Percentiles rank a stretch among this genome's conserved stretches.
Evolutionary conservation across 2,797 vertebrate genomes (phyloP).

Genomic region (Chrosomus eos): DNA sequence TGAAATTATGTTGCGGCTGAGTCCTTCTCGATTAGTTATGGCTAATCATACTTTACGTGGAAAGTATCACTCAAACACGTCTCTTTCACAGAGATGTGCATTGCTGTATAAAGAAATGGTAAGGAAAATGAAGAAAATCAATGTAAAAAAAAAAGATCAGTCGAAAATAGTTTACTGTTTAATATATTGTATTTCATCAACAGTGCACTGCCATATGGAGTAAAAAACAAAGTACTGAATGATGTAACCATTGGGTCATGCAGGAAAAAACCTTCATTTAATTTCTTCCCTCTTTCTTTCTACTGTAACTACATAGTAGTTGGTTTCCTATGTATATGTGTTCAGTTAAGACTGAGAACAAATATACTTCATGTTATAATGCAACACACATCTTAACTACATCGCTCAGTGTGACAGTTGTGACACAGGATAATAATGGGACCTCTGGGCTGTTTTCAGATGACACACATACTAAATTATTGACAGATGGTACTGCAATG

Average conservation of each 20-base stretch:
- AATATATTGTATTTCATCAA: slow-evolving; percentile 44
- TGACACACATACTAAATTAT: slow-evolving; percentile 39
- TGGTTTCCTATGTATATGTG: slow-evolving; percentile 74
- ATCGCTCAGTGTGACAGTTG: slow-evolving; percentile 48
- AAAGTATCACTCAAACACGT: neutral
- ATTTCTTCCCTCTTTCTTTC: slow-evolving; percentile 62
- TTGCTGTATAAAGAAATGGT: neutral
- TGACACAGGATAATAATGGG: slow-evolving; percentile 38
- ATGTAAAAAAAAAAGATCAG: slow-evolving; percentile 27
- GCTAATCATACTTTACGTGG: neutral
- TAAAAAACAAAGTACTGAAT: slow-evolving; percentile 64
- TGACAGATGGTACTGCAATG: slow-evolving; percentile 41
- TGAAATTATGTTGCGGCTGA: slow-evolving; percentile 20
- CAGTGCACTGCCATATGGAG: slow-evolving; percentile 38
- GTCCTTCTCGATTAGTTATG: neutral
- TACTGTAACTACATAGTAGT: slow-evolving; percentile 85
- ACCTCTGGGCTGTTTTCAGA: slow-evolving; percentile 28
- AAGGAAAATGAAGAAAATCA: neutral
- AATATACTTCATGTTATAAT: slow-evolving; percentile 54
- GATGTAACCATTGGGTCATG: slow-evolving; percentile 68
- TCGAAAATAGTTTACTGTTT: slow-evolving; percentile 34
- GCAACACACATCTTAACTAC: slow-evolving; percentile 50
- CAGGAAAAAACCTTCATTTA: slow-evolving; percentile 56
- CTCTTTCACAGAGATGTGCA: neutral
- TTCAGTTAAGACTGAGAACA: slow-evolving; percentile 54